phyloP scores from a whole-genome alignment of 2,888 invertebrate species.

The Hipparchia semele region DNA sequence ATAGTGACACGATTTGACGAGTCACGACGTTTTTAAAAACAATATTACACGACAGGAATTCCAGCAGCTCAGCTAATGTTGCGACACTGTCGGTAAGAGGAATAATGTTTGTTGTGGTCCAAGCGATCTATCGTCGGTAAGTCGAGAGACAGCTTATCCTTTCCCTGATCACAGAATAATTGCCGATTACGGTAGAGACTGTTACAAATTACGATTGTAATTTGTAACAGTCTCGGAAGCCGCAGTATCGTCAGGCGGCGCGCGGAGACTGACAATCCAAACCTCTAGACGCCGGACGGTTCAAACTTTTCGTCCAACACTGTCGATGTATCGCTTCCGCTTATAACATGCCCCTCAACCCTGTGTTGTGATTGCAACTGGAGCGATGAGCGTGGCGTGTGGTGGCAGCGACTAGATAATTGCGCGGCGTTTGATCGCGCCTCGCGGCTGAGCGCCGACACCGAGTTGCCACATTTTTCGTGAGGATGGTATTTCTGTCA shows the following conservation, averaged over 20 bases:
- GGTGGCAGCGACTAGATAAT: constrained; percentile 56
- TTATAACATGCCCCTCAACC: not conserved
- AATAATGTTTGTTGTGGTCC: constrained; percentile 33
- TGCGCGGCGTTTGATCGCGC: constrained; percentile 73
- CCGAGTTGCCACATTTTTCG: constrained; percentile 37
- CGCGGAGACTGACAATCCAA: no score
- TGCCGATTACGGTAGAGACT: no score
- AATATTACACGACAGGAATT: constrained; percentile 22
- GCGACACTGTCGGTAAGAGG: constrained; percentile 40
- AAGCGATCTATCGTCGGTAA: constrained; percentile 2
- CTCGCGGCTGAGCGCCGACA: constrained; percentile 56
- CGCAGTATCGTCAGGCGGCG: no score
- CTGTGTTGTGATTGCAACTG: constrained; percentile 51
- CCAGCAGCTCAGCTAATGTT: constrained; percentile 36
- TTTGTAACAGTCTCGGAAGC: no score
- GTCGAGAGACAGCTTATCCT: no score
- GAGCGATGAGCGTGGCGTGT: constrained; percentile 68
- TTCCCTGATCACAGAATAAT: no score
- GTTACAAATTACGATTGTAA: no score
- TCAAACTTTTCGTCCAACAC: no score
- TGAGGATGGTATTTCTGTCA: constrained; percentile 56
- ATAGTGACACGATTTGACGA: not conserved
- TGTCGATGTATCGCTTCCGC: not conserved
- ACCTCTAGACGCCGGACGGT: no score
- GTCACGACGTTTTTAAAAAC: constrained; percentile 14